Base-by-base conservation (phyloP, 1,140 invertebrate species). In the Ephestia elutella region DNA sequence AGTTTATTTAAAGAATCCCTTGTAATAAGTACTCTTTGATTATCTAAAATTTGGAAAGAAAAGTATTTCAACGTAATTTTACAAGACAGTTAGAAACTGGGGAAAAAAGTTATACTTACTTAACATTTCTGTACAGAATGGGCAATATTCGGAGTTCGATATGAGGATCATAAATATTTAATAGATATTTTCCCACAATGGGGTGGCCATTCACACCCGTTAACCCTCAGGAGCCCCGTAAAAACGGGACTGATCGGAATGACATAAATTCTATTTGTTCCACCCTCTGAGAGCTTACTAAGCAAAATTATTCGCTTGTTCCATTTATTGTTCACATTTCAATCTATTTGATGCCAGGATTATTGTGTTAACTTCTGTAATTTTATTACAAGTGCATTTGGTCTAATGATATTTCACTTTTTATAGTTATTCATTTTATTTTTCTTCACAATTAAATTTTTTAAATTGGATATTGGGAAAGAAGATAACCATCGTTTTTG, bases 111-210 rank as follows among this genome's bases (percentile, higher is more conserved):
- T 25, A 7, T 32, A 32, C 30, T 32, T 32, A 32, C 30, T 32
- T 74, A 69, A 66, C 75, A 73, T 73, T 75, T 73, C 60, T 68
- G 13, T 44, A 44, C 66, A 62, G 69, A 71, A 67, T 65, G 66
- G 71, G 71, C 70, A 73, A 78, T 76, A 75, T 67, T 72, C 61
- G 54, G 60, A 62, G 57, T 58, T 68, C 70, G 62, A 71, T 72
- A 71, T 70, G 77, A 70, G 56, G 66, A 70, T 79, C 75, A 86
- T 87, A 86, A 86, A 87, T 87, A 87, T 87, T 87, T 85, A 82
- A 86, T 81, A 81, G 76, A 82, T 72, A 81, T 86, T 82, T 87
- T 87, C 82, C 82, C 82, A 86, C 82, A 87, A 85, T 82, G 79
- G 80, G 81, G 80, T 81, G 75, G 79, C 75, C 70, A 81, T 87